Conservation (phyloP, 30 jellyfish, hydroid and myxozoan genomes). For the Euphysa ruthae region DNA sequence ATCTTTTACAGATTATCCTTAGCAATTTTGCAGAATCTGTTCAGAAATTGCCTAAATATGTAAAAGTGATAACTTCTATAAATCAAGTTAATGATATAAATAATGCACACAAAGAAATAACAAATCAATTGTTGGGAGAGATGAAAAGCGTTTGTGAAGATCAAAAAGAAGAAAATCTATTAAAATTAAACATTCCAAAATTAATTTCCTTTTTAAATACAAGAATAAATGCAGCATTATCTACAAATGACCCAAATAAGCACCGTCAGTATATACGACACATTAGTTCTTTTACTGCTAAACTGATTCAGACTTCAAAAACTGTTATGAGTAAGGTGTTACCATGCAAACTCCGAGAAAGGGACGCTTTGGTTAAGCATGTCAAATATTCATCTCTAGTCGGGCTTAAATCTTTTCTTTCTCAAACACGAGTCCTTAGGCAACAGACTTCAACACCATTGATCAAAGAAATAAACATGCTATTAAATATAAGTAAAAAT, state of each 20-base stretch:
- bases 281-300: no score
- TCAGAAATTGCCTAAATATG: constrained; percentile 30
- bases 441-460: constrained; percentile 20
- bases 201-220: constrained; percentile 2
- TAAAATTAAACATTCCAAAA: not conserved
- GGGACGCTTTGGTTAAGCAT: not conserved
- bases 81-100: not conserved
- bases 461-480: constrained; percentile 14
- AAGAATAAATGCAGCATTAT: constrained; percentile 7
- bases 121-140: no score
- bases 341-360: constrained; percentile 14
- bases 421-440: constrained; percentile 30
- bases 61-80: no score
- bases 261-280: constrained; percentile 13
- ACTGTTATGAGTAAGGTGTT: not conserved
- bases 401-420: constrained; percentile 30
- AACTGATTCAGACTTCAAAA: not conserved
- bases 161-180: not conserved
- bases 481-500: constrained; percentile 23
- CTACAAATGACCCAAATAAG: not conserved
- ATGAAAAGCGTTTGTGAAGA: no score
- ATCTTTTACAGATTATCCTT: constrained; percentile 19
- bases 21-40: constrained; percentile 25
- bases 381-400: constrained; percentile 26
- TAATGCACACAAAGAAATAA: not conserved